Evolutionary conservation across 2,797 vertebrate species (phyloP).

Genomic region (Betta splendens): DNA sequence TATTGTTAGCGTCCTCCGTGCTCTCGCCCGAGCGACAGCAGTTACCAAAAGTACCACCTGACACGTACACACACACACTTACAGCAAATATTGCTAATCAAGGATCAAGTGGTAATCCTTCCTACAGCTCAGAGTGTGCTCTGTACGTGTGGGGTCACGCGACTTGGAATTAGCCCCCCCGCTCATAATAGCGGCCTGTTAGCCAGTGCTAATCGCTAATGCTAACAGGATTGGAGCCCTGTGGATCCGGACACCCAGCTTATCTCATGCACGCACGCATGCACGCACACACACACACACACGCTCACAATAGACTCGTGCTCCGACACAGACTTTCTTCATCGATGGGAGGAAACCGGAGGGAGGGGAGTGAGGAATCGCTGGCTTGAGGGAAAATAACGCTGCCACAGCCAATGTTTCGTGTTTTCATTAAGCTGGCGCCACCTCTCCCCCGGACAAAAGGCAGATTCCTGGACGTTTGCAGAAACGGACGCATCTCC

Average conservation of each 20-base stretch:
- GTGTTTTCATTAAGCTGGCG: conserved; percentile 67
- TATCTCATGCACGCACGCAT: conserved; percentile 54
- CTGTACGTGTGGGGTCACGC: conserved; percentile 65
- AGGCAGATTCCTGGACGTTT: conserved; percentile 57
- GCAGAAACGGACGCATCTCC: conserved; percentile 57
- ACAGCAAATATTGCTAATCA: conserved; percentile 69
- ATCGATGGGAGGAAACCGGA: conserved; percentile 51
- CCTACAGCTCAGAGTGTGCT: conserved; percentile 60
- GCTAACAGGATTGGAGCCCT: conserved; percentile 78
- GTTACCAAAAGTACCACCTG: conserved; percentile 38
- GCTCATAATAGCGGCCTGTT: conserved; percentile 71
- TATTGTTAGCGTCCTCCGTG: conserved; percentile 10
- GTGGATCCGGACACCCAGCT: conserved; percentile 69
- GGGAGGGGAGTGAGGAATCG: conserved; percentile 43
- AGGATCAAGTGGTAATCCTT: conserved; percentile 77
- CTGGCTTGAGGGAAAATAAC: conserved; percentile 71
- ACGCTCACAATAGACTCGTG: background rate
- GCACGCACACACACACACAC: conserved; percentile 27
- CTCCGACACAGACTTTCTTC: conserved; percentile 38
- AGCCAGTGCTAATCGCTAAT: conserved; percentile 75
- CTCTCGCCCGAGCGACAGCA: background rate
- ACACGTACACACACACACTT: conserved; percentile 34
- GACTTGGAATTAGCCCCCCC: conserved; percentile 57
- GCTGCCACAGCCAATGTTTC: conserved; percentile 67
- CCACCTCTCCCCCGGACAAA: conserved; percentile 61